Evolutionary conservation across 2,113 vertebrate species (phyloP).

Genomic region (Blennius ocellaris): DNA sequence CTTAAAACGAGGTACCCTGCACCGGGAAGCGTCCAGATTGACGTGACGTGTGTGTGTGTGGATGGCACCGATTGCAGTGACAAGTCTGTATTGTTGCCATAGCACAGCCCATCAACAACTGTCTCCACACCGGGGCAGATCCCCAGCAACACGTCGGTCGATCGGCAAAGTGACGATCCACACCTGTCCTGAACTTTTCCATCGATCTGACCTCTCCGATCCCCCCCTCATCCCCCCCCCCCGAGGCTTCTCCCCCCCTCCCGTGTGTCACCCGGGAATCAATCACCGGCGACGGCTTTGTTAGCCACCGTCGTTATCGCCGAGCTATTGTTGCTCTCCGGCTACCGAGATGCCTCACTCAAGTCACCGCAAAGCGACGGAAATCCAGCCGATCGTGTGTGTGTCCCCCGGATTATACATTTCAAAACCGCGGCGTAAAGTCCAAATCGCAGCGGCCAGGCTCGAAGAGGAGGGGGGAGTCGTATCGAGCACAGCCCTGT

Average conservation of each 20-base stretch:
- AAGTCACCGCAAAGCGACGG: conserved; percentile 34
- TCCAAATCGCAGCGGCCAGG: conserved; percentile 15
- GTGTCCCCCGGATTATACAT: background rate
- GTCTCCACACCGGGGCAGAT: conserved; percentile 48
- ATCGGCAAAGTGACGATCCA: conserved; percentile 32
- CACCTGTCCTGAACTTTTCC: conserved; percentile 21
- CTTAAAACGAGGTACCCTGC: too few species aligned
- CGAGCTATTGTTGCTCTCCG: conserved; percentile 72
- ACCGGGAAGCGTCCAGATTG: too few species aligned
- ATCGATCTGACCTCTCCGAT: background rate
- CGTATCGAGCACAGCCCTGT: conserved; percentile 59
- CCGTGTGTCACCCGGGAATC: conserved; percentile 30
- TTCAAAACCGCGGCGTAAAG: conserved; percentile 30
- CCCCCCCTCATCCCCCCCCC: background rate
- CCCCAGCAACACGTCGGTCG: conserved; percentile 67
- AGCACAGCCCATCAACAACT: conserved; percentile 57
- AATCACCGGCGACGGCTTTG: conserved; percentile 68
- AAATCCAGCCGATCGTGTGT: background rate
- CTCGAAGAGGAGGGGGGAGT: conserved; percentile 42
- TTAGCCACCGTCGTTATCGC: conserved; percentile 68
- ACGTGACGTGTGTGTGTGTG: too few species aligned
- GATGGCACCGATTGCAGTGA: background rate
- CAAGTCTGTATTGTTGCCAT: conserved; percentile 44
- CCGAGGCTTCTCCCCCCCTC: background rate
- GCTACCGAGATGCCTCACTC: conserved; percentile 35